Evolutionary conservation across 2,888 invertebrate species (phyloP), one percentile per base, ranked within the genome.

Genomic region (Phytoseiulus persimilis): DNA sequence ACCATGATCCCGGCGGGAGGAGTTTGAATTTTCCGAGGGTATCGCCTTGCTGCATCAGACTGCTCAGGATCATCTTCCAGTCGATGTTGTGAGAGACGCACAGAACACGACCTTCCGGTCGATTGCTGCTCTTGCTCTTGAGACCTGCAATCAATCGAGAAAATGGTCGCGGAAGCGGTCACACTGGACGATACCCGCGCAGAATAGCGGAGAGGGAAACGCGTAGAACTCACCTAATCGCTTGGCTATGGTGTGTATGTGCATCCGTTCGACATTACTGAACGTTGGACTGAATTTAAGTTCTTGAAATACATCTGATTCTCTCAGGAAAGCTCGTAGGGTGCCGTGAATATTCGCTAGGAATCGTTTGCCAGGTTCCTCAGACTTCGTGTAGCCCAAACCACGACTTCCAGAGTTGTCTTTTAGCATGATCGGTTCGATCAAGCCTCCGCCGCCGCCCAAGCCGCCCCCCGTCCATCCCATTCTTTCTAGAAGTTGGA

Each of bases 81-180:
- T 87, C 87, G 23, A 33, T 87, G 45, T 87, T 87, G 45, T 87
- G 87, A 33, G 87, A 87, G n/a, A 87, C 33, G 32, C 87, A 87
- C 11, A 87, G 87, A 11, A 87, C 87, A n/a, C 87, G 87, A 87
- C 87, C 87, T 23, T 87, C 87, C 11, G 87, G 87, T n/a, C 87
- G 87, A 87, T 87, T n/a, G n/a, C n/a, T 33, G 45, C 87, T 87
- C 31, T 87, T 87, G 33, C 87, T 87, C 87, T 33, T 87, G n/a
- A 87, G 45, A 11, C 87, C 87, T 87, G 87, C 32, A 87, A 87
- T 31, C 5, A 31, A 84, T 3, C 33, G 23, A 31, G 33, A 84
- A 84, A 23, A 83, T 23, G 31, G 83, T 83, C 6, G 83, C 5
- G 23, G 9, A 11, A 83, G 83, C 31, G 83, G 83, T 11, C 2